A percentile compares a stretch with the other conserved stretches of the same genome.
phyloP scores from a whole-genome alignment of 2,113 vertebrate genomes.

The Sterrhoptilus dennistouni region DNA sequence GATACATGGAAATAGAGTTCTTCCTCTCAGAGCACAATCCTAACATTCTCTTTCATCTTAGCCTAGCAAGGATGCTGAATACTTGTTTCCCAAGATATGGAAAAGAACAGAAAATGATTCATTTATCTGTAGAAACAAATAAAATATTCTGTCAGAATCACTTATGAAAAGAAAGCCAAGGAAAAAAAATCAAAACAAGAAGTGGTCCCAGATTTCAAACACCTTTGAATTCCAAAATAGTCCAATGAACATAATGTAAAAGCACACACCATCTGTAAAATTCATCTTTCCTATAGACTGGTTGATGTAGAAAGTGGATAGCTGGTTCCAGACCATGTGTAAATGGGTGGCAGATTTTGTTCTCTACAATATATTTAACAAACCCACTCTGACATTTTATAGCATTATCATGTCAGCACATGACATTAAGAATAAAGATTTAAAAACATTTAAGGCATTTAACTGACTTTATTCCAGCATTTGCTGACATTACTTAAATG shows the following conservation, averaged over 20 bases:
- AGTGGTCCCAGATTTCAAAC: background rate
- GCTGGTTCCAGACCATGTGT: background rate
- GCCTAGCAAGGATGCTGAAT: background rate
- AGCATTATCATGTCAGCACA: background rate
- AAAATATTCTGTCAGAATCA: background rate
- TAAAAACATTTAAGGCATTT: background rate
- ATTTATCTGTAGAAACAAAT: background rate
- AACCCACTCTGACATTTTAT: background rate
- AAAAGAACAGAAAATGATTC: background rate
- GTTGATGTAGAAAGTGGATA: background rate
- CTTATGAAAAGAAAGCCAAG: background rate
- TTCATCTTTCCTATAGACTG: background rate
- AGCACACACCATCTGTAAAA: background rate
- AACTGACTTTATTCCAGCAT: slow-evolving; percentile 7
- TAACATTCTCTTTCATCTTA: background rate
- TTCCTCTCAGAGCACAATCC: background rate
- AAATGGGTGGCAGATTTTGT: background rate
- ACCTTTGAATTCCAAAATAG: background rate
- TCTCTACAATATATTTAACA: background rate
- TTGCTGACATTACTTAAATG: slow-evolving; percentile 4
- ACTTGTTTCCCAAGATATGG: background rate
- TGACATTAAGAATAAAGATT: background rate
- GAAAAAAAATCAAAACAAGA: background rate
- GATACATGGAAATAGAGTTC: background rate
- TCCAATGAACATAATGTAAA: background rate